Conservation (phyloP, 2,888 invertebrate species). For the Euplexia lucipara region DNA sequence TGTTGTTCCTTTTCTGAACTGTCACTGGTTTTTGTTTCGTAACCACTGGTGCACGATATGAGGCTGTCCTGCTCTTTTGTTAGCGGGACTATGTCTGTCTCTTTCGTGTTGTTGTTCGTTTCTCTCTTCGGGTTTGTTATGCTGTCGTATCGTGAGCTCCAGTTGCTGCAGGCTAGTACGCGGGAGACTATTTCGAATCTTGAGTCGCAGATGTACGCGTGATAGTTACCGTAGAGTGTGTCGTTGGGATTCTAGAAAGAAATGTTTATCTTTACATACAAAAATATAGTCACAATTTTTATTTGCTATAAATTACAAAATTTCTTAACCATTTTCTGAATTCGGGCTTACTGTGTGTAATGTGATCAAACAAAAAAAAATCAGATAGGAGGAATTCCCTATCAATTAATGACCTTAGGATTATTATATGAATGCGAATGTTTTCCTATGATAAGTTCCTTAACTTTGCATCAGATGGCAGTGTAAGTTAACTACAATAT, state of each 20-base stretch:
- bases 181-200: slow-evolving; percentile 94
- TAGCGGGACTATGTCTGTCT: slow-evolving; percentile 71
- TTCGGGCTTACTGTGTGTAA: too few species aligned
- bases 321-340: too few species aligned
- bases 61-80: slow-evolving; percentile 86
- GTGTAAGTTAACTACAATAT: too few species aligned
- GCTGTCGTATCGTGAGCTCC: slow-evolving; percentile 96
- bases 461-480: too few species aligned
- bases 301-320: too few species aligned
- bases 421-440: too few species aligned
- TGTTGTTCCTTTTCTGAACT: slow-evolving; percentile 74
- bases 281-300: too few species aligned
- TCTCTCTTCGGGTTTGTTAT: slow-evolving; percentile 83
- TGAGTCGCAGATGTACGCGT: slow-evolving; percentile 97
- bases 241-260: slow-evolving; percentile 90
- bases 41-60: slow-evolving; percentile 86
- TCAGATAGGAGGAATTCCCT: too few species aligned
- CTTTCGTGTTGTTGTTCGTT: slow-evolving; percentile 84
- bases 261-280: too few species aligned
- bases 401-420: too few species aligned
- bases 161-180: slow-evolving; percentile 93
- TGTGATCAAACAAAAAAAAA: too few species aligned
- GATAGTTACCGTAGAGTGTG: slow-evolving; percentile 95
- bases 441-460: too few species aligned
- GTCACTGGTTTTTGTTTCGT: slow-evolving; percentile 78